Base-by-base conservation (phyloP, 2,113 vertebrate genomes). In the Gavialis gangeticus region DNA sequence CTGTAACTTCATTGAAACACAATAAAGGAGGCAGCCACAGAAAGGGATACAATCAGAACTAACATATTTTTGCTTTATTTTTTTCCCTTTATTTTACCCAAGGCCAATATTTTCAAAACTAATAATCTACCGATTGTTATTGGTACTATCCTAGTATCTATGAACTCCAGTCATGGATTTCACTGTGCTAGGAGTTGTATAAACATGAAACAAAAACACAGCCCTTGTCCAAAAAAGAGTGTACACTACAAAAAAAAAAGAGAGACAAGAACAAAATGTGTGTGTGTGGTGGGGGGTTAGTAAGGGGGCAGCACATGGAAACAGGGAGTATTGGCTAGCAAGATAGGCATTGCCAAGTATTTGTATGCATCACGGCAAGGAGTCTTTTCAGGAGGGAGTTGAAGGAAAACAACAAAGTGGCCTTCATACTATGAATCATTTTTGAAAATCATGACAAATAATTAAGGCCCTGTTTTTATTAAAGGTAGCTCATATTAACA, bases 111-210 rank as follows among this genome's bases (percentile, higher is more conserved):
- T 62, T 87, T 90, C n/a, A 87, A 90, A 90, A 46, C 27, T 54
- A 69, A 2, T 58, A 25, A 37, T 58, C 56, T 71, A 16, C 59
- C 67, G 12, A 13, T 71, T 10, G 10, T 80, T 75, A 3, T 2
- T 84, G 69, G 6, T n/a, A 87, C 87, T 57, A 64, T 46, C 25
- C 3, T 6, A 12, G 12, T 62, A 64, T 7, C 71, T 54, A 34
- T 78, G 82, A 75, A 27, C 56, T 25, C 76, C 66, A 19, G 34
- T n/a, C 37, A 10, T 21, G 9, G 25, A 24, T 96, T 12, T 15
- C 0, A 0, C 46, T 46, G 46, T 63, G 57, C 54, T 76, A 18
- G 76, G 3, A 12, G 24, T 83, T 28, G 1, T 8, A 87, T 86
- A 85, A 63, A 67, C 91, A 59, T 1, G 10, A 78, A 82, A 34